A percentile compares a stretch with the other conserved stretches of the same genome.
These are phyloP conservation scores for Mesocricetus auratus DNA, from an alignment of 2,113 vertebrate species.

Conservation along the genomic window DNA sequence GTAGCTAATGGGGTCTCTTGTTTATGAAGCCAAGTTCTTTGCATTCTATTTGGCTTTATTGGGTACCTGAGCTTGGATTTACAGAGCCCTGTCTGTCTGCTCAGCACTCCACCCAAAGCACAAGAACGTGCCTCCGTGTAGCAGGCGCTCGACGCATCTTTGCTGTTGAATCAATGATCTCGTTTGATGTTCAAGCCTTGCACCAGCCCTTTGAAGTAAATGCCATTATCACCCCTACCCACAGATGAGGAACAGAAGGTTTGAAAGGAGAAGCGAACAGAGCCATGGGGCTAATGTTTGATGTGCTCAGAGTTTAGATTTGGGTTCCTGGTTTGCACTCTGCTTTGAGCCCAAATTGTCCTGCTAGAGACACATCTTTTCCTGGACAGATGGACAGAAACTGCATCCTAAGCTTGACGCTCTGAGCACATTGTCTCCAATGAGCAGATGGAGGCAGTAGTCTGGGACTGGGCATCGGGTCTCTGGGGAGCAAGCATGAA, in stretches of 20 bases:
- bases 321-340: background rate
- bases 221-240: background rate
- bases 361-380: background rate
- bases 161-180: background rate
- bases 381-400: background rate
- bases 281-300: background rate
- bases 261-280: background rate
- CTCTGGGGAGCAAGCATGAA: background rate
- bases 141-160: rapidly evolving
- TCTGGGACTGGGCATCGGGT: background rate
- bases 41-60: background rate
- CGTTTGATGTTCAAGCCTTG: background rate
- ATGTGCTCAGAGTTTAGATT: background rate
- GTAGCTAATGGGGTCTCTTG: background rate
- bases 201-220: background rate
- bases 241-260: background rate
- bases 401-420: rapidly evolving
- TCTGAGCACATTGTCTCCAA: rapidly evolving
- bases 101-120: background rate
- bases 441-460: background rate
- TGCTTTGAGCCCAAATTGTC: background rate
- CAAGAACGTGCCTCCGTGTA: rapidly evolving
- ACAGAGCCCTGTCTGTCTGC: background rate
- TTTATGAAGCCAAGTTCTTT: background rate
- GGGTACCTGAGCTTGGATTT: background rate